These are phyloP conservation scores for Tenualosa thibaudeaui DNA, from an alignment of 2,797 vertebrate species.

Conservation along the genomic window DNA sequence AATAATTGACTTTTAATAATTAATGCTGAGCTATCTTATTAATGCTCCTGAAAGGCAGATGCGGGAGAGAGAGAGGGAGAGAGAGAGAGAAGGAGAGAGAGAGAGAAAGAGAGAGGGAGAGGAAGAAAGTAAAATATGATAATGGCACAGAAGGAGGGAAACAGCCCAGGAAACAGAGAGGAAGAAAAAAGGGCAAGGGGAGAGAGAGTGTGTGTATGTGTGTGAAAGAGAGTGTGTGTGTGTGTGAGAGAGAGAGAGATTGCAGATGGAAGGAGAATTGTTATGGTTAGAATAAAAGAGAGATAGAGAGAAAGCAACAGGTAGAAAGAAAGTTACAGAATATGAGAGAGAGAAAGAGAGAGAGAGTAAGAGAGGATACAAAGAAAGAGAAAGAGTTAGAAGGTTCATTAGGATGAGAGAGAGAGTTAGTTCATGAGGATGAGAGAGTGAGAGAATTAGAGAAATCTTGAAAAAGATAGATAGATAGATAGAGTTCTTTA, in stretches of 20 bases:
- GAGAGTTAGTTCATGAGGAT: too few relatives aligned
- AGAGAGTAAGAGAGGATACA: neutral
- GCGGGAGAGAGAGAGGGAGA: too few relatives aligned
- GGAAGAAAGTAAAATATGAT: conserved; percentile 33
- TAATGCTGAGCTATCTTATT: conserved; percentile 40
- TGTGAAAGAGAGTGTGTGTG: too few relatives aligned
- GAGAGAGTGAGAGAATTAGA: too few relatives aligned
- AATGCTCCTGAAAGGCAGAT: conserved; percentile 29
- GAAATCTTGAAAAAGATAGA: neutral
- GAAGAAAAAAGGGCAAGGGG: neutral
- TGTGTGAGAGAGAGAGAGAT: neutral
- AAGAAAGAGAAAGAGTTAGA: neutral
- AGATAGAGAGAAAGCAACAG: neutral
- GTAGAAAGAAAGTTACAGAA: neutral
- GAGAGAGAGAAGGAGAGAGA: conserved; percentile 4
- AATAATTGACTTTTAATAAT: conserved; percentile 52
- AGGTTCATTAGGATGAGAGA: neutral
- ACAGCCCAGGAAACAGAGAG: neutral
- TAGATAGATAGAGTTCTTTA: too few relatives aligned
- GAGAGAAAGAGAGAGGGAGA: neutral
- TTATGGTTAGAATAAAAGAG: neutral
- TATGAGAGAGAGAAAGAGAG: neutral
- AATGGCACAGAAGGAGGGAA: conserved; percentile 26
- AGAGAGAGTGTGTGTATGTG: neutral
- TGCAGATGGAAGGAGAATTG: neutral